phyloP scores from a whole-genome alignment of 92 coral and sea anemone species.

The Zoanthus sociatus region DNA sequence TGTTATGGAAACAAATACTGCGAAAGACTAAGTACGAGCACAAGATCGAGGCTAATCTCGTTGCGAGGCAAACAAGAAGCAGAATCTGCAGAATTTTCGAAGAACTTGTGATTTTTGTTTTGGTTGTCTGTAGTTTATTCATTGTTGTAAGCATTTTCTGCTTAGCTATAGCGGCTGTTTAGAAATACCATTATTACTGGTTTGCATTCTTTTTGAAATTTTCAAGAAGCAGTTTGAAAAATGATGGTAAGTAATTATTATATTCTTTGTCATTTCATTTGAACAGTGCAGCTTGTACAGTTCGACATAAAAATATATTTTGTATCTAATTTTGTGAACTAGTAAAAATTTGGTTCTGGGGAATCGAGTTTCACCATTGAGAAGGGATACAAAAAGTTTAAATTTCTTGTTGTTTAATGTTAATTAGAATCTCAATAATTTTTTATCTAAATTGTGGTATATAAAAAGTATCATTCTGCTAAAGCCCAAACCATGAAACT shows the following conservation, averaged over 20 bases:
- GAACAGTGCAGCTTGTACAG: not conserved
- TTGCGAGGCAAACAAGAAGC: conserved; percentile 66
- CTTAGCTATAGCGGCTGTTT: not conserved
- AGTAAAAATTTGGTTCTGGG: not conserved
- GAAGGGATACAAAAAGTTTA: not conserved
- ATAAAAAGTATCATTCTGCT: too few relatives aligned
- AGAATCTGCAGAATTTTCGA: conserved; percentile 29
- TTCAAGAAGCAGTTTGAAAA: not conserved
- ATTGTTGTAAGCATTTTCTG: not conserved
- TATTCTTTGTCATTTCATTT: not conserved
- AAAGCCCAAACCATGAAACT: too few relatives aligned
- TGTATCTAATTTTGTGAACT: not conserved
- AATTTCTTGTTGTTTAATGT: too few relatives aligned
- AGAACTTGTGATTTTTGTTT: not conserved
- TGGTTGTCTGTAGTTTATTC: not conserved
- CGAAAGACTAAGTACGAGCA: conserved; percentile 64
- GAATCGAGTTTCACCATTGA: not conserved
- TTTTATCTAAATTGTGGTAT: too few relatives aligned
- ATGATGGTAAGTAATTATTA: conserved; percentile 34
- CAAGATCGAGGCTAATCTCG: conserved; percentile 77
- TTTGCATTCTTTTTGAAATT: not conserved
- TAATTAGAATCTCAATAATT: too few relatives aligned
- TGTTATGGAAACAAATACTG: conserved; percentile 22
- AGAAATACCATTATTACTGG: not conserved
- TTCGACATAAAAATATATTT: not conserved